Evolutionary conservation across 2,888 invertebrate genomes (phyloP).

Genomic region (Thumatha senex): DNA sequence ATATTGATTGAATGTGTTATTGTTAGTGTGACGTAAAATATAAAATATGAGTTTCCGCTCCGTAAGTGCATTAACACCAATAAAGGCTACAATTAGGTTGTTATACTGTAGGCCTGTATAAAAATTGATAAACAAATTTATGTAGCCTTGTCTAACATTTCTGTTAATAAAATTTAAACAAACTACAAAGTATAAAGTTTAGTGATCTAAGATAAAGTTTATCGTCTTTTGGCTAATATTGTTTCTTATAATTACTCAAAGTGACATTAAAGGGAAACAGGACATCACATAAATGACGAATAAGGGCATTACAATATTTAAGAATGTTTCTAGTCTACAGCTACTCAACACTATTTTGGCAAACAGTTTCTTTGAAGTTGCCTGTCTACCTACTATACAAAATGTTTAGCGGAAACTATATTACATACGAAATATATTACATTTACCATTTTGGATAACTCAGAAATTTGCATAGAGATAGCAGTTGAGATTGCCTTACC

Average conservation of each 20-base stretch:
- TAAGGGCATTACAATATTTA: conserved; percentile 12
- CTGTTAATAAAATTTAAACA: background rate
- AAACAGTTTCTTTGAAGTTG: conserved; percentile 24
- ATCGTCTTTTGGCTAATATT: background rate
- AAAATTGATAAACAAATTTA: background rate
- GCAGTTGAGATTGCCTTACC: conserved; percentile 25
- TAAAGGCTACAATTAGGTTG: conserved; percentile 18
- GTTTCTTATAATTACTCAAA: background rate
- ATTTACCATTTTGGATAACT: conserved; percentile 23
- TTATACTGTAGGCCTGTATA: background rate
- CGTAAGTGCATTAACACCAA: background rate
- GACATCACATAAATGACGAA: conserved; percentile 4
- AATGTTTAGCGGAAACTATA: conserved; percentile 22
- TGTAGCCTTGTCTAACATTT: too few relatives aligned
- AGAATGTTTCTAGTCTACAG: conserved; percentile 15
- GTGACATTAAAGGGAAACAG: background rate
- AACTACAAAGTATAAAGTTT: too few relatives aligned
- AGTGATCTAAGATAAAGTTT: background rate
- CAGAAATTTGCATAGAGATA: conserved; percentile 28
- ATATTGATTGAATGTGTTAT: conserved; percentile 59
- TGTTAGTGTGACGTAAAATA: conserved; percentile 36
- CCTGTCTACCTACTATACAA: conserved; percentile 22
- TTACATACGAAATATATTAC: conserved; percentile 27
- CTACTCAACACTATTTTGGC: conserved; percentile 21
- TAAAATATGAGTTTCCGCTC: conserved; percentile 20